phyloP scores from a whole-genome alignment of 2,113 vertebrate genomes.

The Numenius arquata region DNA sequence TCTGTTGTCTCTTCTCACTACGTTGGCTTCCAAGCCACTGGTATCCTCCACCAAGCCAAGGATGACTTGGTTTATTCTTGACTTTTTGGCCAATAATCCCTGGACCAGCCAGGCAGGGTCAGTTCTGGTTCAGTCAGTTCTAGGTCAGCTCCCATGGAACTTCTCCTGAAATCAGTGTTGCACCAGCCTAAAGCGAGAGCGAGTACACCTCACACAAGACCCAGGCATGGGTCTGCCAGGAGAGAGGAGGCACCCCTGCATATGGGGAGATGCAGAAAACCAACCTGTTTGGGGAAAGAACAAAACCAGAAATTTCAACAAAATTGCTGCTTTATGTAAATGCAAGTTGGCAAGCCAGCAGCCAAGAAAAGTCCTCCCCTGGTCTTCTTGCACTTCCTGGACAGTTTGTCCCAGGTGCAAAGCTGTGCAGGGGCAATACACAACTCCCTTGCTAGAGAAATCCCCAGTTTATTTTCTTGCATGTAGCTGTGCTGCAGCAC shows the following conservation, averaged over 20 bases:
- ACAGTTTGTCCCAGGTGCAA: background rate
- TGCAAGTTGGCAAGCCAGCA: background rate
- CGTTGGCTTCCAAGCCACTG: background rate
- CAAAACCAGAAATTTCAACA: background rate
- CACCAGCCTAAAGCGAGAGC: rapidly evolving
- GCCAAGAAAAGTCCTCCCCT: background rate
- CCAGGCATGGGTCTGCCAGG: rapidly evolving
- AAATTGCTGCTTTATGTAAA: background rate
- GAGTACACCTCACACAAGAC: rapidly evolving
- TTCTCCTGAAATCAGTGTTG: background rate
- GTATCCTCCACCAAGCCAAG: too few species aligned
- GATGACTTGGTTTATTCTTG: background rate
- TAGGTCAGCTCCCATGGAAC: too few species aligned
- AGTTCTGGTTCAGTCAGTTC: background rate
- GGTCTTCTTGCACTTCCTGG: background rate
- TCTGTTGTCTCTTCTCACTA: background rate
- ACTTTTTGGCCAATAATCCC: background rate
- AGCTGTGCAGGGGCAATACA: background rate
- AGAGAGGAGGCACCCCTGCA: background rate
- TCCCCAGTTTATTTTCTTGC: background rate
- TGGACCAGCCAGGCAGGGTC: background rate
- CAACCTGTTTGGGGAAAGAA: background rate
- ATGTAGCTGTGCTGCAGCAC: background rate
- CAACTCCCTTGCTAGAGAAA: background rate
- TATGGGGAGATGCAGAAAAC: background rate